Base-by-base conservation (phyloP, 2,888 invertebrate genomes). In the Drosophila rellima region DNA sequence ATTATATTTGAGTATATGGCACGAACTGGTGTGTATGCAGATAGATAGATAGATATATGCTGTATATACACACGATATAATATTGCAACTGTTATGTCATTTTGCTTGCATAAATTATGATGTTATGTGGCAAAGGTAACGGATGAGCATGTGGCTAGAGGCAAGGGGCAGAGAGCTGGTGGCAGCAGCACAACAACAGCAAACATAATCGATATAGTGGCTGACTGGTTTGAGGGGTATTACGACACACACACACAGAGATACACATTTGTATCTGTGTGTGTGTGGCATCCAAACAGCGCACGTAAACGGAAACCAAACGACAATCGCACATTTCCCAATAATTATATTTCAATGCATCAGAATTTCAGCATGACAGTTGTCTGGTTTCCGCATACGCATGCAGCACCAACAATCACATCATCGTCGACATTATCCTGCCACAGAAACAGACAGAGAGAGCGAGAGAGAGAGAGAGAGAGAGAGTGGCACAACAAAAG, bases 261-360 rank as follows among this genome's bases (percentile, higher is more conserved):
- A 18, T 26, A 61, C 13, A 42, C 33, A 47, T 45, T 26, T 39
- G 64, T 37, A 52, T 33, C 54, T 20, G 20, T 59, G 50, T 60
- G 18, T 23, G 15, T 48, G 52, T 15, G 10, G 51, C 31, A 40
- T 11, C 18, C 59, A 48, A 23, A 33, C 13, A 55, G 37, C 73
- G 48, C 59, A 88, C 76, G 85, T 85, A 75, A 88, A 77, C 85
- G 89, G 85, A 85, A 89, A 89, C 88, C 79, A 67, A 85, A 71
- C 74, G 90, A 89, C 89, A 90, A 90, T 82, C 91, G 82, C 81
- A 81, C 88, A 88, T 90, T 91, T 90, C 88, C 88, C 91, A 90
- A 90, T 90, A 90, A 90, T 90, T 91, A 90, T 90, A 90, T 84
- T 86, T 88, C 91, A 90, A 88, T 91, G 88, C 83, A 88, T 83